Evolutionary conservation across 1,140 invertebrate species (phyloP).

Genomic region (Adelges cooleyi): DNA sequence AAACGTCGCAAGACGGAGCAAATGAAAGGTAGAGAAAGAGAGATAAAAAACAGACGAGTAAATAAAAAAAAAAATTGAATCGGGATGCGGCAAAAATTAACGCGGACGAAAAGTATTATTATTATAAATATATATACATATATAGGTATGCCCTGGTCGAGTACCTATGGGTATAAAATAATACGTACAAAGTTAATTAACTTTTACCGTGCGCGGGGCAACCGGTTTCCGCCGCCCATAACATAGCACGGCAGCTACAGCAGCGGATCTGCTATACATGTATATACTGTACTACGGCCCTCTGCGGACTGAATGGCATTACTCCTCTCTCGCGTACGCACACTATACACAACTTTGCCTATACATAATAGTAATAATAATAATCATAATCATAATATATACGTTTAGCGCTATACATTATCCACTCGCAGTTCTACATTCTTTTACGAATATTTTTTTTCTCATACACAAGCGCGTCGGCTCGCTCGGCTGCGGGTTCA

Average conservation of each 20-base stretch:
- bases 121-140: background rate
- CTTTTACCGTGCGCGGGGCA: constrained; percentile 20
- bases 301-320: too few relatives aligned
- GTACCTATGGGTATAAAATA: background rate
- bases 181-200: constrained; percentile 28
- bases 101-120: constrained; percentile 15
- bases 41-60: constrained; percentile 4
- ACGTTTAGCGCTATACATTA: background rate
- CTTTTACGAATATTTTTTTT: constrained; percentile 3
- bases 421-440: background rate
- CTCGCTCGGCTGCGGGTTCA: background rate
- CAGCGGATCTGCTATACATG: too few relatives aligned
- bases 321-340: background rate
- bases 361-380: too few relatives aligned
- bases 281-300: too few relatives aligned
- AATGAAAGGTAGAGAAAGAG: background rate
- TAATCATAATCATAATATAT: too few relatives aligned
- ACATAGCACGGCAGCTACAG: too few relatives aligned
- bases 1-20: too few relatives aligned
- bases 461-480: background rate
- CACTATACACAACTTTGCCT: background rate
- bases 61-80: background rate
- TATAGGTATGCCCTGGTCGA: background rate
- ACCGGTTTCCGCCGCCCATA: constrained; percentile 19
- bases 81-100: constrained; percentile 23